Evolutionary conservation across 2,888 invertebrate species (phyloP), one percentile per base, ranked within the genome.

Genomic region (Hyposoter didymator): DNA sequence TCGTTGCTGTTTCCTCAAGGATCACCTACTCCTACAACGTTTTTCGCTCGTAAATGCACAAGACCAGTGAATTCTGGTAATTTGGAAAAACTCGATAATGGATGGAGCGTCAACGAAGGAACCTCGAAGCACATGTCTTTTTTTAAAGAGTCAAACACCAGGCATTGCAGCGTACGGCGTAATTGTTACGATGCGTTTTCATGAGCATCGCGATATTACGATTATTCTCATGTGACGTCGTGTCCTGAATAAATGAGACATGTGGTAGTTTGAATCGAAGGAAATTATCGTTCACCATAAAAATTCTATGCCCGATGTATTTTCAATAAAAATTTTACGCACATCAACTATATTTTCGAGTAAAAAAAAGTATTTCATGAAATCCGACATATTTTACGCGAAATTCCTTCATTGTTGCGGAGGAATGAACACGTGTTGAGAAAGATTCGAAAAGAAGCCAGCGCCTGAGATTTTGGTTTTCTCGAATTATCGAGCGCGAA

Each of bases 61-160:
- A 35, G 32, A 35, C 66, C 28, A 14, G 3, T 49, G 22, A n/a
- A 43, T 45, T 76, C 14, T 22, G 28, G 45, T 79, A 79, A 52
- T 32, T 55, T 49, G 35, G 64, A 10, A 35, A 19, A 28, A 64
- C 12, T 43, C 43, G 62, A 49, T 39, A 22, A 76, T 72, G 35
- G n/a, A 28, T 32, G 14, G 32, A 19, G 8, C 70, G 72, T 72
- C 22, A 28, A 66, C 70, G 72, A 84, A 55, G 45, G 64, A 45
- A 55, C 66, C 45, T 69, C 73, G 52, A 55, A 69, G 74, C 84
- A 84, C 84, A 75, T 80, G 75, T 80, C 62, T 75, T 52, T 84
- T 78, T 81, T 83, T 83, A 82, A 82, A 82, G 76, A 62, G 73
- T 66, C 83, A 59, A 66, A 75, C 45, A 73, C 73, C 43, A 39